Percentiles rank a stretch among this genome's conserved stretches.
phyloP scores from a whole-genome alignment of 2,113 vertebrate species.

The Poicephalus meyeri region DNA sequence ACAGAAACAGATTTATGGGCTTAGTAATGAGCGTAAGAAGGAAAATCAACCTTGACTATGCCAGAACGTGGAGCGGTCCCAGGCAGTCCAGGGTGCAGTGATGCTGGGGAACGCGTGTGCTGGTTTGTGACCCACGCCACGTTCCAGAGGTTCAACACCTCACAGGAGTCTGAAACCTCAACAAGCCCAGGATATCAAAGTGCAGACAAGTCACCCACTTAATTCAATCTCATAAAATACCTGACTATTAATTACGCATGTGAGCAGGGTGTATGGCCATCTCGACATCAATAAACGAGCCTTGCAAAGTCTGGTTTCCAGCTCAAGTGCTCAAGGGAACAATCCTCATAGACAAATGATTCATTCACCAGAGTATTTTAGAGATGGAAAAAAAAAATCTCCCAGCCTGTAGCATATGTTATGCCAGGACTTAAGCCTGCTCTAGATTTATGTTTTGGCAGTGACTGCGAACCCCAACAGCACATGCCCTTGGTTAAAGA shows the following conservation, averaged over 20 bases:
- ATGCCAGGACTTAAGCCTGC: background rate
- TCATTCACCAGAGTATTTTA: constrained; percentile 2
- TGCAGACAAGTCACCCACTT: constrained; percentile 52
- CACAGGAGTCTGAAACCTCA: background rate
- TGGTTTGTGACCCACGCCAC: background rate
- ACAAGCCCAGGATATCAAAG: background rate
- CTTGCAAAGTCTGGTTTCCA: constrained; percentile 24
- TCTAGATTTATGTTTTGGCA: background rate
- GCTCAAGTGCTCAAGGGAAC: constrained; percentile 45
- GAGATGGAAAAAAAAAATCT: background rate
- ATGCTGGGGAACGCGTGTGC: fast-evolving
- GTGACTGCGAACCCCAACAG: background rate
- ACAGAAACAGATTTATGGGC: constrained; percentile 15
- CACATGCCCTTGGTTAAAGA: background rate
- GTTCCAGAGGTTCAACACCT: background rate
- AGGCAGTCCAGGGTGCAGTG: background rate
- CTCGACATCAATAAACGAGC: constrained; percentile 30
- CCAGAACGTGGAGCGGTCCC: background rate
- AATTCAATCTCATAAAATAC: constrained; percentile 35
- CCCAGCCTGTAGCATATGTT: background rate
- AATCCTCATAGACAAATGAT: constrained; percentile 38
- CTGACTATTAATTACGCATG: constrained; percentile 3
- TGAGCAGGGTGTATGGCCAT: background rate
- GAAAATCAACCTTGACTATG: background rate
- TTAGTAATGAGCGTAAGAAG: background rate